Evolutionary conservation across 2,797 vertebrate genomes (phyloP).

Genomic region (Chrysocyon brachyurus): DNA sequence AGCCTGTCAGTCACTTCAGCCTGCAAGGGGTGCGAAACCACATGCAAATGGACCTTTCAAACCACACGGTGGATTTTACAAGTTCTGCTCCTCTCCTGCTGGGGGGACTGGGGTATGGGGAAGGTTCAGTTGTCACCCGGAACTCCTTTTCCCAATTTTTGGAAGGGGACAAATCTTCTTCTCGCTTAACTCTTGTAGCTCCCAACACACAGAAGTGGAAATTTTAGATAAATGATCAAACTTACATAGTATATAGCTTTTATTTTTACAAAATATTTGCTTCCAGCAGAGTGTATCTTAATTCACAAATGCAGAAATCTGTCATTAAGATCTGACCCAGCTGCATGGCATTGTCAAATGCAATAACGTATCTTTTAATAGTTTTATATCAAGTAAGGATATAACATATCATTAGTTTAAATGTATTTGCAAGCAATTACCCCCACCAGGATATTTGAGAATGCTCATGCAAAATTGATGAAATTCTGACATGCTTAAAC

Average conservation of each 20-base stretch:
- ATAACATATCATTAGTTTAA: slow-evolving; percentile 94
- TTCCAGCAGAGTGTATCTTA: slow-evolving; percentile 91
- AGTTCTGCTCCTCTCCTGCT: slow-evolving; percentile 25
- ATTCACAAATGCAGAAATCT: slow-evolving; percentile 91
- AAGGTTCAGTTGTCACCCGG: not conserved
- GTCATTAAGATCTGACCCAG: slow-evolving; percentile 93
- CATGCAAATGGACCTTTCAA: slow-evolving; percentile 67
- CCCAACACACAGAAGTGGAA: slow-evolving; percentile 79
- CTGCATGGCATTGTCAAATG: slow-evolving; percentile 91
- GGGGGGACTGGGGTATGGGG: not conserved
- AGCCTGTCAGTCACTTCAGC: slow-evolving; percentile 47
- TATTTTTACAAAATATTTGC: slow-evolving; percentile 92
- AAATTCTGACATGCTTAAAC: slow-evolving; percentile 92
- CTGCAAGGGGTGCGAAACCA: slow-evolving; percentile 41
- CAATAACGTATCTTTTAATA: slow-evolving; percentile 93
- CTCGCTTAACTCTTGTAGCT: slow-evolving; percentile 55
- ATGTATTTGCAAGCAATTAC: slow-evolving; percentile 93
- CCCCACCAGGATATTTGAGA: slow-evolving; percentile 92
- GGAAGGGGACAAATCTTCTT: slow-evolving; percentile 51
- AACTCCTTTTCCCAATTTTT: slow-evolving; percentile 61
- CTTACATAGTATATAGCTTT: slow-evolving; percentile 88
- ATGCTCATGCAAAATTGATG: slow-evolving; percentile 92
- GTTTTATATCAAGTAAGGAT: slow-evolving; percentile 93
- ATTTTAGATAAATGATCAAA: slow-evolving; percentile 89
- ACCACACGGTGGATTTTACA: slow-evolving; percentile 46